Evolutionary conservation across 2,888 invertebrate genomes (phyloP).

Genomic region (Polymixis flavicincta): DNA sequence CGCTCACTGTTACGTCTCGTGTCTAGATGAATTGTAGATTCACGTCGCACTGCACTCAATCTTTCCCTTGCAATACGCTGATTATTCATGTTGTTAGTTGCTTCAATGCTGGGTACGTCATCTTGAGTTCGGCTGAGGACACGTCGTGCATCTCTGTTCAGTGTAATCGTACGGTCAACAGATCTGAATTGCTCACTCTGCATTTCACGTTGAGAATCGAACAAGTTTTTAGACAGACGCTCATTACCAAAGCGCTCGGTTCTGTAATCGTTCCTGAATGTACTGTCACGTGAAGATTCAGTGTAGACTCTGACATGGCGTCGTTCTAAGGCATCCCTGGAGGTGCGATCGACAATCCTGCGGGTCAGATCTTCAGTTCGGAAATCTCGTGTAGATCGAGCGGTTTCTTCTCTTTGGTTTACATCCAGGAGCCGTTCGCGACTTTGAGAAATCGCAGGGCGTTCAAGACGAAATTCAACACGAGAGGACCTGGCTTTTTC

Average conservation of each 20-base stretch:
- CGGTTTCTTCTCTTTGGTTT: conserved; percentile 22
- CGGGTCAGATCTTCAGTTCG: conserved; percentile 31
- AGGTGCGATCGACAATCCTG: conserved; percentile 6
- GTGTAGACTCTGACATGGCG: conserved; percentile 40
- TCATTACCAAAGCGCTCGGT: conserved; percentile 33
- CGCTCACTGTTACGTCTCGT: conserved; percentile 25
- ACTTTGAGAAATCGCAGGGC: conserved; percentile 27
- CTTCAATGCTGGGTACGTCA: conserved; percentile 12
- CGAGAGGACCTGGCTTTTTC: conserved; percentile 27
- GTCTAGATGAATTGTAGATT: conserved; percentile 32
- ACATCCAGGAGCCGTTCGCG: conserved; percentile 32
- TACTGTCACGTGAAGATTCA: conserved; percentile 20
- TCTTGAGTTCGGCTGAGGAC: conserved; percentile 25
- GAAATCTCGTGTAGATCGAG: conserved; percentile 23
- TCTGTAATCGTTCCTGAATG: conserved; percentile 27
- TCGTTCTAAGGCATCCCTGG: conserved; percentile 29
- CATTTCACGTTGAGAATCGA: conserved; percentile 28
- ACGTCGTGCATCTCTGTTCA: conserved; percentile 34
- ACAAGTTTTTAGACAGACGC: conserved; percentile 24
- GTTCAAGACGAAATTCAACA: conserved; percentile 35
- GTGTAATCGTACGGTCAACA: conserved; percentile 24
- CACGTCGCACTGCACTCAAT: conserved; percentile 29
- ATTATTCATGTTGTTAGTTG: conserved; percentile 21
- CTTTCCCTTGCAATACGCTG: conserved; percentile 33
- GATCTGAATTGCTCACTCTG: conserved; percentile 22